Conservation (phyloP, 2,113 vertebrate genomes). For the Lipotes vexillifer region DNA sequence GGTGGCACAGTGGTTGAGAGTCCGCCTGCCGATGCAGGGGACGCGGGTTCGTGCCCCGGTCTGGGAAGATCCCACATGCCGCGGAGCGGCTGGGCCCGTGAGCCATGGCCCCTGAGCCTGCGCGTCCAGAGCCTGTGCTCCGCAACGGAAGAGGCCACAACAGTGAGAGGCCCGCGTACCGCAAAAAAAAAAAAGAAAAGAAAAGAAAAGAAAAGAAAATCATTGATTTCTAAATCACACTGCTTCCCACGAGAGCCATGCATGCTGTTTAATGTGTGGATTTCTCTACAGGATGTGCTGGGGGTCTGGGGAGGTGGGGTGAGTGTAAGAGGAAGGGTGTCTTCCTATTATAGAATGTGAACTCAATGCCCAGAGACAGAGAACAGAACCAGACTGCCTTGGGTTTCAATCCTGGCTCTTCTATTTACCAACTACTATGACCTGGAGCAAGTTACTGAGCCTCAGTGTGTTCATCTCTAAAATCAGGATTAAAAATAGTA, state of each 20-base stretch:
- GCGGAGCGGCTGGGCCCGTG: too few relatives aligned
- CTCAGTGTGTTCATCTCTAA: background rate
- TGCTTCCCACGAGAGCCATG: background rate
- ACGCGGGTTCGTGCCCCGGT: too few relatives aligned
- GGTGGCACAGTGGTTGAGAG: too few relatives aligned
- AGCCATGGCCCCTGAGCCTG: too few relatives aligned
- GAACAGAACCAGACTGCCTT: background rate
- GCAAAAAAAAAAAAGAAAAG: too few relatives aligned
- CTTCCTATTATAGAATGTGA: background rate
- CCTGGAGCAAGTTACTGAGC: background rate
- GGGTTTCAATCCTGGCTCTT: background rate
- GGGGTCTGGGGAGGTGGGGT: rapidly evolving
- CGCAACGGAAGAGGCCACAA: too few relatives aligned
- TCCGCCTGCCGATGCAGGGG: too few relatives aligned
- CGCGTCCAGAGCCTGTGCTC: too few relatives aligned
- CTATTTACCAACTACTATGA: background rate
- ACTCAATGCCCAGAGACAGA: background rate
- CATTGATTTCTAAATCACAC: background rate
- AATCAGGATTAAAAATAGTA: too few relatives aligned
- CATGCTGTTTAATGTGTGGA: rapidly evolving
- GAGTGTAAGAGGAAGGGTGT: background rate
- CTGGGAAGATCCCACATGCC: too few relatives aligned
- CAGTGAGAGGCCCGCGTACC: too few relatives aligned
- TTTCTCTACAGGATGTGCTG: background rate
- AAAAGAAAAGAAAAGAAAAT: background rate